Evolutionary conservation across 64 coral and sea anemone species (phyloP).

Genomic region (Actinia tenebrosa): DNA sequence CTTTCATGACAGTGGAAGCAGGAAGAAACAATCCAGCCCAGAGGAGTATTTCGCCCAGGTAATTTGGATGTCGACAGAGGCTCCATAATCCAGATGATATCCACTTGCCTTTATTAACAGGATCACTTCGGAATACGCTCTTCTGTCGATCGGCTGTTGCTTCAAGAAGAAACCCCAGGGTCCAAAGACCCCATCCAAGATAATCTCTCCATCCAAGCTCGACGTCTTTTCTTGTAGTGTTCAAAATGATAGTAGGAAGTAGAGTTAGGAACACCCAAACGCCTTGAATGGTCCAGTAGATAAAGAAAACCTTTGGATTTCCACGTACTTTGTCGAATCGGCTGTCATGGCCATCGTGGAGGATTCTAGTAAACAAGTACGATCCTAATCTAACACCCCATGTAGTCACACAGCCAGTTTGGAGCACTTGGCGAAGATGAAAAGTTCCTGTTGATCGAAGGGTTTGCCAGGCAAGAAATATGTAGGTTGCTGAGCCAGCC

Average conservation of each 20-base stretch:
- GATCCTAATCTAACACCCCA: slow-evolving; percentile 82
- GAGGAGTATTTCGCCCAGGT: slow-evolving; percentile 89
- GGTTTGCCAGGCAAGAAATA: slow-evolving; percentile 67
- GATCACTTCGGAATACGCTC: slow-evolving; percentile 67
- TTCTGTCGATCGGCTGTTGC: slow-evolving; percentile 81
- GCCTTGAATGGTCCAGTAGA: slow-evolving; percentile 85
- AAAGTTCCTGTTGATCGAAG: slow-evolving; percentile 41
- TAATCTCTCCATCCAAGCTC: slow-evolving; percentile 83
- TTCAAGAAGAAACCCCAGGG: slow-evolving; percentile 65
- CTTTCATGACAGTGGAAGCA: slow-evolving; percentile 75
- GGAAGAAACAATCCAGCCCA: slow-evolving; percentile 85
- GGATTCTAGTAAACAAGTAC: slow-evolving; percentile 64
- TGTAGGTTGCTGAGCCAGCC: slow-evolving; percentile 71
- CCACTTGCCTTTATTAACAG: slow-evolving; percentile 73
- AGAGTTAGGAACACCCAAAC: slow-evolving; percentile 81
- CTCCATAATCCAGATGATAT: slow-evolving; percentile 95
- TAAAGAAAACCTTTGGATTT: slow-evolving; percentile 59
- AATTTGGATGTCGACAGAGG: slow-evolving; percentile 81
- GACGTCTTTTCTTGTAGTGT: slow-evolving; percentile 58
- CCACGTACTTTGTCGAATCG: slow-evolving; percentile 73
- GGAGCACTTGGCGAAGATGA: slow-evolving; percentile 69
- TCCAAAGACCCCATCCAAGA: slow-evolving; percentile 79
- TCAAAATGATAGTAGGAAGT: slow-evolving; percentile 77
- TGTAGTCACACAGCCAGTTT: slow-evolving; percentile 70
- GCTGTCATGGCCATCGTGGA: slow-evolving; percentile 69